A percentile compares a stretch with the other conserved stretches of the same genome.
These are phyloP conservation scores for Atta cephalotes DNA, from an alignment of 1,140 invertebrate species.

Conservation along the genomic window DNA sequence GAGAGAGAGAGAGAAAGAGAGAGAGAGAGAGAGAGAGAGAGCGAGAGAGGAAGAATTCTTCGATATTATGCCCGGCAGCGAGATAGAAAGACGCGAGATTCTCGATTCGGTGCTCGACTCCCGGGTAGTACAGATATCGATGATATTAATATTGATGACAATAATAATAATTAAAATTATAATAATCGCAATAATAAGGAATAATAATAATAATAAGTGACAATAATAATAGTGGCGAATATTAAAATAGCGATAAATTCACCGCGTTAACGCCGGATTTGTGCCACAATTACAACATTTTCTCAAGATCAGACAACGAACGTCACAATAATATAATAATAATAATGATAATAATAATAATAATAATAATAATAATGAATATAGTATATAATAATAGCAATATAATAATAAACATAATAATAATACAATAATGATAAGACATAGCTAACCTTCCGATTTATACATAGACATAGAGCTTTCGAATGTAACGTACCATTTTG, in stretches of 20 bases:
- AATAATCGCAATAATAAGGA: slow-evolving; percentile 70
- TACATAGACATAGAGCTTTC: slow-evolving; percentile 72
- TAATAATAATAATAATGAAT: slow-evolving; percentile 71
- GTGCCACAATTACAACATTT: slow-evolving; percentile 64
- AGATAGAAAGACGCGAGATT: slow-evolving; percentile 53
- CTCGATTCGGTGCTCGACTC: slow-evolving; percentile 80
- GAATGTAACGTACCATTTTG: slow-evolving; percentile 74
- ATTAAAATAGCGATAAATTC: slow-evolving; percentile 77
- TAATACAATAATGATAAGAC: slow-evolving; percentile 77
- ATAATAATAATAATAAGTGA: slow-evolving; percentile 77
- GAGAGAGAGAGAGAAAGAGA: slow-evolving; percentile 58
- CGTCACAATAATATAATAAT: slow-evolving; percentile 60
- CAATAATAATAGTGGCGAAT: slow-evolving; percentile 70
- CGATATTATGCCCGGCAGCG: slow-evolving; percentile 46
- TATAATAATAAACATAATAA: slow-evolving; percentile 76
- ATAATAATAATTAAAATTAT: slow-evolving; percentile 78
- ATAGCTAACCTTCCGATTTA: slow-evolving; percentile 59
- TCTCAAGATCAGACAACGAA: slow-evolving; percentile 56
- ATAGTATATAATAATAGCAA: slow-evolving; percentile 58
- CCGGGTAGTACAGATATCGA: slow-evolving; percentile 73
- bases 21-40: slow-evolving; percentile 13
- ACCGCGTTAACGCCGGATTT: slow-evolving; percentile 75
- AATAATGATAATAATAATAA: slow-evolving; percentile 56
- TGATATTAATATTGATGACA: slow-evolving; percentile 72
- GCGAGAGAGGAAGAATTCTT: slow-evolving; percentile 47